Percentiles rank a stretch among this genome's conserved stretches.
Conservation (phyloP, 2,113 vertebrate genomes). For the Xenus cinereus region DNA sequence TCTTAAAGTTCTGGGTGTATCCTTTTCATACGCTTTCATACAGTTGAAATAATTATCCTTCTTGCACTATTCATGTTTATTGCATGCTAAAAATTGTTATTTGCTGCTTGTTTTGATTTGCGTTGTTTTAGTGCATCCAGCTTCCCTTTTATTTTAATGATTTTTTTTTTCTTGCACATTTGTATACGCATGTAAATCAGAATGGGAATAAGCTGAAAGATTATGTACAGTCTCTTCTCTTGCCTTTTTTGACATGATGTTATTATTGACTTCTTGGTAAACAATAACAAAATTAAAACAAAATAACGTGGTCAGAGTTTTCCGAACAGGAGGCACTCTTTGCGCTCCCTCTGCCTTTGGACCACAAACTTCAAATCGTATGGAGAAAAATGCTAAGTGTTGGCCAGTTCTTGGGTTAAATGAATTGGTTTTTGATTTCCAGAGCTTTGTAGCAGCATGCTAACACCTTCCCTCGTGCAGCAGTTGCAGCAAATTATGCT, state of each 20-base stretch:
- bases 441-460: slow-evolving; percentile 19
- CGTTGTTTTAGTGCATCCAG: not conserved
- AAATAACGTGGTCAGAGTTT: slow-evolving; percentile 11
- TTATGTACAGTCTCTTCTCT: not conserved
- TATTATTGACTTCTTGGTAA: slow-evolving; percentile 5
- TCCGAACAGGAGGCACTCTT: not conserved
- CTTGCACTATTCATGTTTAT: not conserved
- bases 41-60: not conserved
- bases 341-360: not conserved
- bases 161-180: not conserved
- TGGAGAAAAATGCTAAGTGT: slow-evolving; percentile 9
- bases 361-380: not conserved
- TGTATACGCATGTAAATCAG: slow-evolving; percentile 30
- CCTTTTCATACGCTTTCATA: not conserved
- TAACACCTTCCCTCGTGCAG: slow-evolving; percentile 20
- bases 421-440: slow-evolving; percentile 76
- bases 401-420: slow-evolving; percentile 51
- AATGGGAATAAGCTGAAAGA: not conserved
- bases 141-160: slow-evolving; percentile 4
- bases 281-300: slow-evolving; percentile 7
- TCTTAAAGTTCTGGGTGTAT: not conserved
- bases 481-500: slow-evolving; percentile 10
- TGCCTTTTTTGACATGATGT: slow-evolving; percentile 26
- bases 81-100: slow-evolving; percentile 52
- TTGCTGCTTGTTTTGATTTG: slow-evolving; percentile 43